phyloP scores from a whole-genome alignment of 2,113 vertebrate species.

The Rhinoderma darwinii region DNA sequence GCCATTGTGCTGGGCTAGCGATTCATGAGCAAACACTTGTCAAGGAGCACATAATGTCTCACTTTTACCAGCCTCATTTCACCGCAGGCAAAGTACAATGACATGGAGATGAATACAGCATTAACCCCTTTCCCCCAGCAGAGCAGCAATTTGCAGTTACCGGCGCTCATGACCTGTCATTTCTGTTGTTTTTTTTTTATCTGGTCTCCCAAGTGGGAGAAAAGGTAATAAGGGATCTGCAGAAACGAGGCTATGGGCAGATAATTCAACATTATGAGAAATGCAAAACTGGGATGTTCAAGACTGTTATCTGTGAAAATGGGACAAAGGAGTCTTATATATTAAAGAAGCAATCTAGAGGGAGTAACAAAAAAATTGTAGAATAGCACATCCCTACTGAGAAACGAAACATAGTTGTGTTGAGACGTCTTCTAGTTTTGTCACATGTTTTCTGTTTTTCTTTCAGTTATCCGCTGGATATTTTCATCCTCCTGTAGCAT shows the following conservation, averaged over 20 bases:
- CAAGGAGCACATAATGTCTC: constrained; percentile 77
- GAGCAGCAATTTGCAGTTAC: constrained; percentile 49
- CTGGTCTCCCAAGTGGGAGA: constrained; percentile 26
- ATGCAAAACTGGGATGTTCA: constrained; percentile 1
- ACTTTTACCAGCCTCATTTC: constrained; percentile 72
- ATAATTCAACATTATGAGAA: constrained; percentile 53
- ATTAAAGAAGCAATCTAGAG: neutral
- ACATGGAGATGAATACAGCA: constrained; percentile 68
- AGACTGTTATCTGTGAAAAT: neutral
- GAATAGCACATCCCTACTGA: neutral
- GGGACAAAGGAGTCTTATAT: neutral
- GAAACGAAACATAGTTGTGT: too few relatives aligned
- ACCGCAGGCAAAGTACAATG: constrained; percentile 74
- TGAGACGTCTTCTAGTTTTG: too few relatives aligned
- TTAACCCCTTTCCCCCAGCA: constrained; percentile 61
- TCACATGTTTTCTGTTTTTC: too few relatives aligned
- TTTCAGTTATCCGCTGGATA: too few relatives aligned
- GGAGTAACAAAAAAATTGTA: neutral
- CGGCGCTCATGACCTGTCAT: constrained; percentile 49
- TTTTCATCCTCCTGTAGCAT: too few relatives aligned
- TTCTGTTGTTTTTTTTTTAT: constrained; percentile 21
- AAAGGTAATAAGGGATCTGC: constrained; percentile 44
- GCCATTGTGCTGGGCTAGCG: constrained; percentile 85
- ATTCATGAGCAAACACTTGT: constrained; percentile 79
- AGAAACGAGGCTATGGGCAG: neutral